Evolutionary conservation across 1,140 invertebrate genomes (phyloP), one percentile per base, ranked within the genome.

Genomic region (Gryllus bimaculatus): DNA sequence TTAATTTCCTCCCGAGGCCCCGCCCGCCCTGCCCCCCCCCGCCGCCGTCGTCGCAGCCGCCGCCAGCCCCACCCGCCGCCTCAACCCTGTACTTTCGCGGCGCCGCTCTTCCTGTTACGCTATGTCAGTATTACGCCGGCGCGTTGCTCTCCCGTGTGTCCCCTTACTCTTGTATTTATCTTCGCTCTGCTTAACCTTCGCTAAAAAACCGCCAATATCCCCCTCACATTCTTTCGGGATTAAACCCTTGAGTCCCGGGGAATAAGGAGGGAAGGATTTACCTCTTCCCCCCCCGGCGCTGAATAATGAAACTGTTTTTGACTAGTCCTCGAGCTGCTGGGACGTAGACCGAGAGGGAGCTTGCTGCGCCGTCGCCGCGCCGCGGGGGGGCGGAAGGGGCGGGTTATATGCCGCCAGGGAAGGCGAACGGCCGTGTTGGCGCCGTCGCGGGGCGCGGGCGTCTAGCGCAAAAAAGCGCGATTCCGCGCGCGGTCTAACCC

Each of bases 231-330:
- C 4, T 76, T 76, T 26, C 75, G 75, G 10, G 75, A 47, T 76
- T 76, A 47, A 10, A 47, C 8, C 75, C 47, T 26, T 75, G 74
- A 75, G 74, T 75, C 74, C n/a, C 20, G 26, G 74, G 74, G 74
- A 75, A 76, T 47, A 76, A 47, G 21, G 47, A 76, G 75, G 21
- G 12, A 76, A 76, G 75, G 75, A 76, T 76, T 76, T 76, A 26
- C 13, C 75, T 76, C 39, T 76, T 15, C 75, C 75, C 75, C 47
- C 3, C 75, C 47, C 3, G 18, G 21, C 47, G 21, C 18, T 48
- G 8, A 18, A 48, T 49, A 77, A 77, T 77, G 39, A 18, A 77
- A 39, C 75, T 39, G 54, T 66, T 66, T 66, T 66, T 66, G 54
- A 66, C 54, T 66, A 66, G 7, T 1, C 54, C 54, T 66, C 54